phyloP scores from a whole-genome alignment of 2,113 vertebrate genomes.

The Callithrix jacchus region DNA sequence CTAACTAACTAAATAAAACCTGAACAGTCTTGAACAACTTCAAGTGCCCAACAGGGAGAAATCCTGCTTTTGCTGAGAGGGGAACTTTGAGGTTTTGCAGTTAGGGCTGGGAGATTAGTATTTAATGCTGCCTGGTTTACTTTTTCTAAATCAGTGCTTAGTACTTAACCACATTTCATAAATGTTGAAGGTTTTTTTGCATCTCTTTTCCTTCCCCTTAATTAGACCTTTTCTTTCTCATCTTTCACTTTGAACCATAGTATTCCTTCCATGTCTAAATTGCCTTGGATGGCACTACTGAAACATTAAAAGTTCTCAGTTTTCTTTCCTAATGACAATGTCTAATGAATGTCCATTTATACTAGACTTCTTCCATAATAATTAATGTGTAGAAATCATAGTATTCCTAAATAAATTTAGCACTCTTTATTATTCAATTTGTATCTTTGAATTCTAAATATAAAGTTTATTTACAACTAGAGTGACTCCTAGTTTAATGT shows the following conservation, averaged over 20 bases:
- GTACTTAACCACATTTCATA: too few relatives aligned
- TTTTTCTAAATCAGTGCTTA: not conserved
- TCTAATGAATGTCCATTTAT: not conserved
- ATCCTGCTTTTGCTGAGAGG: not conserved
- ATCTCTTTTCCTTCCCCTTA: too few relatives aligned
- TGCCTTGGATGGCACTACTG: not conserved
- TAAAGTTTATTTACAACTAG: not conserved
- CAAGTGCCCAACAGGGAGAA: not conserved
- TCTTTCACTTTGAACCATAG: not conserved
- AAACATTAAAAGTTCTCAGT: not conserved
- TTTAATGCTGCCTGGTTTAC: not conserved
- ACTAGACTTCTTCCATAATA: not conserved
- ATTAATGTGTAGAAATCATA: not conserved
- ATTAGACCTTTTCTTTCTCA: not conserved
- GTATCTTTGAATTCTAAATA: not conserved
- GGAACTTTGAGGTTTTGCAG: too few relatives aligned
- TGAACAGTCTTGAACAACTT: not conserved
- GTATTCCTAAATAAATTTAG: not conserved
- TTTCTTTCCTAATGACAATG: not conserved
- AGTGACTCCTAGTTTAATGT: not conserved
- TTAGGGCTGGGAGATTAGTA: not conserved
- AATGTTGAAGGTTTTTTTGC: not conserved
- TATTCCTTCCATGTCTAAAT: not conserved
- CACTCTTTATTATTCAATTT: not conserved
- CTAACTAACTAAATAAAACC: too few relatives aligned